A percentile compares a stretch with the other conserved stretches of the same genome.
These are phyloP conservation scores for Liposcelis brunnea DNA, from an alignment of 2,888 invertebrate genomes.

Conservation along the genomic window DNA sequence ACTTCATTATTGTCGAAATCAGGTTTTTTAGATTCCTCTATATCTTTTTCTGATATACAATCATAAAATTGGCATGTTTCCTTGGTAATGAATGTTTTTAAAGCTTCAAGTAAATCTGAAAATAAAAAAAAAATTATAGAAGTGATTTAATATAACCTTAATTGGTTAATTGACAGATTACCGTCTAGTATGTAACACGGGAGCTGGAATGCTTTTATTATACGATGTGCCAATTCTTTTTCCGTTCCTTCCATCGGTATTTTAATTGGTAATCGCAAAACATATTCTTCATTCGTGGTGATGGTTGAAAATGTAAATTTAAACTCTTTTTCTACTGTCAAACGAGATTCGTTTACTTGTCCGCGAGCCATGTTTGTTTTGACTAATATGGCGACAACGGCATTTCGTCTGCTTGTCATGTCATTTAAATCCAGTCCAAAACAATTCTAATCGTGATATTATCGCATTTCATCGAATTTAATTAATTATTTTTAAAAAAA, in stretches of 20 bases:
- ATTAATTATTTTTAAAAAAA: too few species aligned
- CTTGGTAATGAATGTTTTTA: conserved; percentile 43
- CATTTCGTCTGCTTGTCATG: too few species aligned
- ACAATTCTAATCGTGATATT: too few species aligned
- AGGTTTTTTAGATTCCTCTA: conserved; percentile 42
- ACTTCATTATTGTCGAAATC: conserved; percentile 53
- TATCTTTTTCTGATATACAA: conserved; percentile 39
- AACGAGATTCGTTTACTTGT: conserved; percentile 13
- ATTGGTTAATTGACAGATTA: conserved; percentile 21
- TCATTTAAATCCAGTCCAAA: too few species aligned
- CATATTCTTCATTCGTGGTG: conserved; percentile 34
- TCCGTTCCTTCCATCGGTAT: conserved; percentile 41
- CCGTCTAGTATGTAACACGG: conserved; percentile 51
- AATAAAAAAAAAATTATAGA: conserved; percentile 11
- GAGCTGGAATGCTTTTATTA: conserved; percentile 47
- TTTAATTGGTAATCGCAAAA: conserved; percentile 40
- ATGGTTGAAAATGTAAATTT: conserved; percentile 38
- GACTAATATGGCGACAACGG: too few species aligned
- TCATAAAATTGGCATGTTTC: conserved; percentile 52
- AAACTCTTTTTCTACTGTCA: conserved; percentile 22
- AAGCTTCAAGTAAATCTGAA: conserved; percentile 38
- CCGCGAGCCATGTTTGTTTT: too few species aligned
- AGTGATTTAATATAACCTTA: not conserved
- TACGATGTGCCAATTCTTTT: conserved; percentile 44
- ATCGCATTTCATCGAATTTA: too few species aligned